phyloP scores from a whole-genome alignment of 2,797 vertebrate genomes.

The Cichlasoma orientale region DNA sequence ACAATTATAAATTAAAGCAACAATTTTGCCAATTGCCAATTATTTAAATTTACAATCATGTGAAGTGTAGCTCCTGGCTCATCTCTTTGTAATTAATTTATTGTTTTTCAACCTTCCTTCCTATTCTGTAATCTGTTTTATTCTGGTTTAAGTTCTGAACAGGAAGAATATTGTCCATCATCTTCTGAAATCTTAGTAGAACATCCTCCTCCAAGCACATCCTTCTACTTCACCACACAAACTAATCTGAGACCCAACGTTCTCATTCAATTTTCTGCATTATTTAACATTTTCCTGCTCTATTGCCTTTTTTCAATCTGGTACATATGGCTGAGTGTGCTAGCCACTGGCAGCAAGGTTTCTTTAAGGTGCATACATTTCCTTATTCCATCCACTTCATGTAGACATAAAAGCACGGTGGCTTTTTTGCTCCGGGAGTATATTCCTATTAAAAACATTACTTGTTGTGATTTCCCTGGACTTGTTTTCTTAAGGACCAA shows the following conservation, averaged over 20 bases:
- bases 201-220: not conserved
- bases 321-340: constrained; percentile 28
- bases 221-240: constrained; percentile 18
- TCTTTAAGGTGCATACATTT: constrained; percentile 9
- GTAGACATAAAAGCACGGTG: constrained; percentile 13
- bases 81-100: not conserved
- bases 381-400: constrained; percentile 18
- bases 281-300: constrained; percentile 51
- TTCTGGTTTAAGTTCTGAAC: constrained; percentile 3
- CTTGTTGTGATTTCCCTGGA: constrained; percentile 22
- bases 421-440: constrained; percentile 9
- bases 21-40: not conserved
- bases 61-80: not conserved
- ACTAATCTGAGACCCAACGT: constrained; percentile 20
- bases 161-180: constrained; percentile 3
- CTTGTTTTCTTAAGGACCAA: constrained; percentile 4
- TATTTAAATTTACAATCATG: not conserved
- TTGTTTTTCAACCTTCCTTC: not conserved
- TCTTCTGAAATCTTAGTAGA: constrained; percentile 13
- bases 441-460: constrained; percentile 35
- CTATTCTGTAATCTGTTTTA: constrained; percentile 22
- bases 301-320: constrained; percentile 21
- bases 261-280: constrained; percentile 49
- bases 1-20: not conserved
- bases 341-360: constrained; percentile 24